A percentile compares a stretch with the other conserved stretches of the same genome.
Evolutionary conservation across 2,888 invertebrate genomes (phyloP).

Genomic region (Phyto melanocephala): DNA sequence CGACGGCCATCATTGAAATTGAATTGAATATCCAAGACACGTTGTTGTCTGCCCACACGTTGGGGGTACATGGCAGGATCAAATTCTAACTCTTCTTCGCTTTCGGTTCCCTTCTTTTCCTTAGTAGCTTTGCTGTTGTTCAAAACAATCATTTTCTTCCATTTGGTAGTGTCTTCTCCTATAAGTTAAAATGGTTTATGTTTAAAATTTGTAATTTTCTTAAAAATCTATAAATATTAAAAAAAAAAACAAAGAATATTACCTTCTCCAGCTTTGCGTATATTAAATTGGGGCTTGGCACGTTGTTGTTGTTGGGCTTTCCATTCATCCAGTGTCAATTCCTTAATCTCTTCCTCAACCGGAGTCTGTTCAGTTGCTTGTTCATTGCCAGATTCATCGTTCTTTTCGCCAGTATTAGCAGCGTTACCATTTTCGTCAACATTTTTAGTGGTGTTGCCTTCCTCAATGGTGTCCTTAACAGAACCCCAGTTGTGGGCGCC

Average conservation of each 20-base stretch:
- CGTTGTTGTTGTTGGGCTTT: conserved; percentile 91
- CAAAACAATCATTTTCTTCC: conserved; percentile 94
- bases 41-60: conserved; percentile 92
- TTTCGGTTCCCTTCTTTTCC: conserved; percentile 80
- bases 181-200: neutral
- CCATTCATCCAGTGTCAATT: conserved; percentile 97
- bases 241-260: neutral
- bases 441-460: conserved; percentile 75
- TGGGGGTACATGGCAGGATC: conserved; percentile 91
- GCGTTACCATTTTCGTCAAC: conserved; percentile 59
- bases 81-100: conserved; percentile 86
- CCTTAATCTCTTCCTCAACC: conserved; percentile 87
- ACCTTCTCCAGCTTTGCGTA: conserved; percentile 95
- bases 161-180: conserved; percentile 92
- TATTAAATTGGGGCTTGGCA: conserved; percentile 92
- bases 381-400: conserved; percentile 77
- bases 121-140: conserved; percentile 82
- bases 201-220: too few relatives aligned
- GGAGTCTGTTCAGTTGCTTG: conserved; percentile 79
- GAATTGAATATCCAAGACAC: conserved; percentile 92
- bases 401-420: conserved; percentile 66
- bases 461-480: conserved; percentile 92
- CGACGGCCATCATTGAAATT: conserved; percentile 91
- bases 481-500: conserved; percentile 98
- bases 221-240: too few relatives aligned